phyloP scores from a whole-genome alignment of 2,888 invertebrate species.

The Argynnis bischoffii region DNA sequence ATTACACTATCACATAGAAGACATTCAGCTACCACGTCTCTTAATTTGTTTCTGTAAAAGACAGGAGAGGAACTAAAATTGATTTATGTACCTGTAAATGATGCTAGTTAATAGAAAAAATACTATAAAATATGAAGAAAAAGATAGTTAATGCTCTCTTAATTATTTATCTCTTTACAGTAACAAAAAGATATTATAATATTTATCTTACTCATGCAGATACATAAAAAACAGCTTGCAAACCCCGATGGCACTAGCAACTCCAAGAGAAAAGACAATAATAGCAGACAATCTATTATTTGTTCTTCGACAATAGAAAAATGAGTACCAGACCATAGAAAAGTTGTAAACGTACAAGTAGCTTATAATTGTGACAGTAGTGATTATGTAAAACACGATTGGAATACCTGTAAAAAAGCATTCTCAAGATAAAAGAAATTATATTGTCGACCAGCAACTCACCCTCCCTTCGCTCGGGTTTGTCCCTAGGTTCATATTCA shows the following conservation, averaged over 20 bases:
- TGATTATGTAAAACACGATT: background rate
- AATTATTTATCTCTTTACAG: too few species aligned
- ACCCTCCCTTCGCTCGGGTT: too few species aligned
- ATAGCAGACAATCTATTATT: background rate
- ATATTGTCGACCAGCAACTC: too few species aligned
- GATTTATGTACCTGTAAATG: too few species aligned
- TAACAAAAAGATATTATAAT: too few species aligned
- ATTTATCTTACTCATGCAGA: conserved; percentile 11
- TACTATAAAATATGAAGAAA: too few species aligned
- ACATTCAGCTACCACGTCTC: conserved; percentile 4
- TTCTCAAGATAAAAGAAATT: background rate
- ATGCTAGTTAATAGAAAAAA: too few species aligned
- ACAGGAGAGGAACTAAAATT: background rate
- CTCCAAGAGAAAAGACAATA: conserved; percentile 13
- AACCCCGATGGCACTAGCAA: conserved; percentile 9
- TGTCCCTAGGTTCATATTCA: too few species aligned
- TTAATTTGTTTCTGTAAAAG: conserved; percentile 8
- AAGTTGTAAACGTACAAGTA: conserved; percentile 12
- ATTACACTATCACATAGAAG: background rate
- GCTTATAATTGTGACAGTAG: background rate
- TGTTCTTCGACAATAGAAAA: conserved; percentile 4
- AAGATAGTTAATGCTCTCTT: too few species aligned
- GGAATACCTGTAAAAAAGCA: conserved; percentile 10
- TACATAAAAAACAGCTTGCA: conserved; percentile 11
- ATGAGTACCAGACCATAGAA: conserved; percentile 1